Evolutionary conservation across 2,113 vertebrate genomes (phyloP), one percentile per base, ranked within the genome.

Genomic region (Nansenia antarctica): DNA sequence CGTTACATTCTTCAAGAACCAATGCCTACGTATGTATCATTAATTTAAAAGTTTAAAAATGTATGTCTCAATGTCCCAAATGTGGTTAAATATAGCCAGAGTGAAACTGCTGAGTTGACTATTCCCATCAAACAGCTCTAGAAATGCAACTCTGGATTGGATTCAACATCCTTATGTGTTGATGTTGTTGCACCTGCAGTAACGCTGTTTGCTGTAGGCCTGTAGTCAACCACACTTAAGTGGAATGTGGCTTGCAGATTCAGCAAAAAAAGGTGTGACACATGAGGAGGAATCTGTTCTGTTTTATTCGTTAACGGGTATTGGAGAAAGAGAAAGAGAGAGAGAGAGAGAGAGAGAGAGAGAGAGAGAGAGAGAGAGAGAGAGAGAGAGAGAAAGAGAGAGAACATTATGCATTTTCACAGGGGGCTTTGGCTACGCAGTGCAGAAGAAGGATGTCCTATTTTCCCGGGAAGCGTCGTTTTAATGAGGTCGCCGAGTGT

Each of bases 391-490:
- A 55, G 22, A 55, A 9, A 37, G 7, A 5, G 31, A 58, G n/a
- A 31, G 6, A 35, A n/a, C n/a, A 79, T 69, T 79, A 55, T 57
- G 31, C 6, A 67, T 68, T 76, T 60, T 37, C 78, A 67, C 69
- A 73, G 76, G 70, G 82, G 69, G 77, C 42, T 67, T 71, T 66
- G 72, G 37, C 35, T 24, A 73, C 61, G 29, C 45, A 32, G 68
- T 65, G 73, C 52, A 69, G 61, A 72, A n/a, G n/a, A n/a, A n/a
- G 30, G 22, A 27, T 69, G 77, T 42, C 74, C 80, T 80, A 80
- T 82, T 84, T 88, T 74, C 64, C 80, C 70, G 72, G 59, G 73
- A 79, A 74, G 37, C 71, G 62, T 67, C n/a, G 30, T 49, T 15
- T 69, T 77, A 82, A 85, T 85, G 79, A 81, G 79, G 55, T 47